Percentiles rank a stretch among this genome's conserved stretches.
Conservation (phyloP, 2,797 vertebrate species). For the Protonibea diacanthus region DNA sequence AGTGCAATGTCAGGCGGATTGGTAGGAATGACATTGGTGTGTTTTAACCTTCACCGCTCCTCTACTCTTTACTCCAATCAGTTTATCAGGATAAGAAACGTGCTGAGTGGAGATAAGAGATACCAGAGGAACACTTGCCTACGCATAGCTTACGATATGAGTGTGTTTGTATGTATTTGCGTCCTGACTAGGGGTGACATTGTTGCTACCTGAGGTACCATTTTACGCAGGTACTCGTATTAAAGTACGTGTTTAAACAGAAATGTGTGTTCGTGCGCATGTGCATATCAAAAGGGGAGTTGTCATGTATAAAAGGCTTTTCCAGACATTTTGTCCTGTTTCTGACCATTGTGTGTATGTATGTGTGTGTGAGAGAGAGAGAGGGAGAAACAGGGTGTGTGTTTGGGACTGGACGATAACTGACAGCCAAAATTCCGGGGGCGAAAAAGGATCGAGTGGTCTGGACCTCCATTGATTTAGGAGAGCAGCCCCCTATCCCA, state of each 20-base stretch:
- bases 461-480: slow-evolving; percentile 83
- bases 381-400: slow-evolving; percentile 19
- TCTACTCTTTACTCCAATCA: slow-evolving; percentile 50
- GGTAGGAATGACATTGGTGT: slow-evolving; percentile 56
- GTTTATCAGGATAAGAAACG: slow-evolving; percentile 66
- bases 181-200: slow-evolving; percentile 73
- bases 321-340: slow-evolving; percentile 35
- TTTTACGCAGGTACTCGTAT: slow-evolving; percentile 23
- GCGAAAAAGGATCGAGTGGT: slow-evolving; percentile 66
- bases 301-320: slow-evolving; percentile 67
- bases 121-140: slow-evolving; percentile 30
- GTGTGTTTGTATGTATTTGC: slow-evolving; percentile 28
- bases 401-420: slow-evolving; percentile 41
- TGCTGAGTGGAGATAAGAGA: slow-evolving; percentile 63
- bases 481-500: slow-evolving; percentile 56
- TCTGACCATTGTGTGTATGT: slow-evolving; percentile 36
- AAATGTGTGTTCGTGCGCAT: slow-evolving; percentile 38
- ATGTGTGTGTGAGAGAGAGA: background rate
- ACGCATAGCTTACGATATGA: slow-evolving; percentile 43
- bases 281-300: slow-evolving; percentile 43
- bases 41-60: slow-evolving; percentile 70
- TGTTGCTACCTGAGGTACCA: slow-evolving; percentile 49
- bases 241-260: slow-evolving; percentile 15
- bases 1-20: slow-evolving; percentile 17
- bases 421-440: slow-evolving; percentile 74